Evolutionary conservation across 2,888 invertebrate genomes (phyloP).

Genomic region (Hoplodrina ambigua): DNA sequence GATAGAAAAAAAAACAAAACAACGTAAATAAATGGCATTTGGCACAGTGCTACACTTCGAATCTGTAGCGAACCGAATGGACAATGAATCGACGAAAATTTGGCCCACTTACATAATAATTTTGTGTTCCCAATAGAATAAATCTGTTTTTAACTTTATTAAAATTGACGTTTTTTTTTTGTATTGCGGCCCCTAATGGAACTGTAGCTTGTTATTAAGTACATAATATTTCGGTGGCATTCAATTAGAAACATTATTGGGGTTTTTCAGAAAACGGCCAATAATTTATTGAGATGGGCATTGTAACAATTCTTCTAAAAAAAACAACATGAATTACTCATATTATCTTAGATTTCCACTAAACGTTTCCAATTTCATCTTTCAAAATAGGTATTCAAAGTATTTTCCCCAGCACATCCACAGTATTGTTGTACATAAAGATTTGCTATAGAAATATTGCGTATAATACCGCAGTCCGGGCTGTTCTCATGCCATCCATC

Average conservation of each 20-base stretch:
- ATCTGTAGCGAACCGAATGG: slow-evolving; percentile 73
- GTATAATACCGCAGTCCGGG: slow-evolving; percentile 72
- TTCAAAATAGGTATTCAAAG: slow-evolving; percentile 10
- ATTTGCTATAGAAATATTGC: slow-evolving; percentile 72
- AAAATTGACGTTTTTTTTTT: slow-evolving; percentile 24
- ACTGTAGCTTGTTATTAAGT: slow-evolving; percentile 25
- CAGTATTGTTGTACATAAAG: slow-evolving; percentile 63
- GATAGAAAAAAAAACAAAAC: slow-evolving; percentile 55
- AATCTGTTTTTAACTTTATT: slow-evolving; percentile 53
- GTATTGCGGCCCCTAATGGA: slow-evolving; percentile 3
- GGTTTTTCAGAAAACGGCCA: neutral
- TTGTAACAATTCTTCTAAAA: neutral
- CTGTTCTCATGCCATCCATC: slow-evolving; percentile 82
- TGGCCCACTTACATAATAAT: slow-evolving; percentile 81
- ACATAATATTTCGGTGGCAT: slow-evolving; percentile 13
- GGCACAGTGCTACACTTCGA: slow-evolving; percentile 74
- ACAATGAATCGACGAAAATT: slow-evolving; percentile 83
- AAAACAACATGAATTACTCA: too few species aligned
- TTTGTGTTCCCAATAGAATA: slow-evolving; percentile 59
- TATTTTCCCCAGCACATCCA: slow-evolving; percentile 65
- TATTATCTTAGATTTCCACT: neutral
- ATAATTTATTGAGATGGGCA: neutral
- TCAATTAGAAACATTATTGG: slow-evolving; percentile 1
- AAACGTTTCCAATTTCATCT: neutral
- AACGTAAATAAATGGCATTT: slow-evolving; percentile 72